phyloP scores from a whole-genome alignment of 2,797 vertebrate species.

The Pseudochirops corinnae region DNA sequence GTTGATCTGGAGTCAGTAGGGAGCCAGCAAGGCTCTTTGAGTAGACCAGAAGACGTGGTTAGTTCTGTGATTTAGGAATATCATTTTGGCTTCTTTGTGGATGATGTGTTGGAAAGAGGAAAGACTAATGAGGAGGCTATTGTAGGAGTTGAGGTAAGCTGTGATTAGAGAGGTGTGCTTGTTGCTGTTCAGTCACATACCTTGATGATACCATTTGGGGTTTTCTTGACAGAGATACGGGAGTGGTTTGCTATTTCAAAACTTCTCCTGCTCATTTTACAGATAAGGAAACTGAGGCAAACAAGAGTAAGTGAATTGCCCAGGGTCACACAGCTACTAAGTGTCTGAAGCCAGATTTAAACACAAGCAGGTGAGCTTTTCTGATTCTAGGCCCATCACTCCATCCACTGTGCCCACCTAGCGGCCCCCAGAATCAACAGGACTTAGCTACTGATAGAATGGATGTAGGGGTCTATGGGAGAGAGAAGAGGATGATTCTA shows the following conservation, averaged over 20 bases:
- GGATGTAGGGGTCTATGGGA: neutral
- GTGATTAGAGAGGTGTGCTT: neutral
- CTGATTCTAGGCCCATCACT: neutral
- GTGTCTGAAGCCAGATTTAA: neutral
- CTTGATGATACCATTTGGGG: neutral
- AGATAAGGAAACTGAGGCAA: neutral
- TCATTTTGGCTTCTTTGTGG: neutral
- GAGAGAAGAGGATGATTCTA: neutral
- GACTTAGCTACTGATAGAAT: neutral
- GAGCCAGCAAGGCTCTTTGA: neutral
- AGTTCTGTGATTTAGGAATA: neutral
- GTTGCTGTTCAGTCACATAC: neutral
- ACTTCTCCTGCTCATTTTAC: neutral
- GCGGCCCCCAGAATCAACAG: neutral
- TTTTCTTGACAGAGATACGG: neutral
- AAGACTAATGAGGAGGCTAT: neutral
- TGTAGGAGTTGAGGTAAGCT: neutral
- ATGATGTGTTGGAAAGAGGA: neutral
- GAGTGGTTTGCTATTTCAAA: neutral
- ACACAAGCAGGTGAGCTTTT: neutral
- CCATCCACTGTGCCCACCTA: neutral
- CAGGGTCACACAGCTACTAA: neutral
- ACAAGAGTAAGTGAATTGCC: neutral
- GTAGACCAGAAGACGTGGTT: neutral
- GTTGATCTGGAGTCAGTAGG: neutral